A percentile compares a stretch with the other conserved stretches of the same genome.
Evolutionary conservation across 1,140 invertebrate genomes (phyloP).

Genomic region (Conus betulinus): DNA sequence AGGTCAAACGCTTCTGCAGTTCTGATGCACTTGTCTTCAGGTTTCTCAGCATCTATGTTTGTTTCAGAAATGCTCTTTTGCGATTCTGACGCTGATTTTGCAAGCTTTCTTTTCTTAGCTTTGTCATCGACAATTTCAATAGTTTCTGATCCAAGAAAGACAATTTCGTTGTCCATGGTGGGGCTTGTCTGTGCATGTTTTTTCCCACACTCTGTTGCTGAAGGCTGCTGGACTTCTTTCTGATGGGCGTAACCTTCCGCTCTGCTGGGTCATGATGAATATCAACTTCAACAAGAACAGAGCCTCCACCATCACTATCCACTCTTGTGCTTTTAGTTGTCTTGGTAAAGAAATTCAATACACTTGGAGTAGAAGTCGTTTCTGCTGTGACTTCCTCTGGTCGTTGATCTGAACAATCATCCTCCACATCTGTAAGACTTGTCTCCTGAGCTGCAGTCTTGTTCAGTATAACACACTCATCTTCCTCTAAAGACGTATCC

Average conservation of each 20-base stretch:
- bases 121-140: background rate
- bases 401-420: background rate
- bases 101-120: background rate
- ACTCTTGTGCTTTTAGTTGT: background rate
- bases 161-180: constrained; percentile 3
- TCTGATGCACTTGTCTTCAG: background rate
- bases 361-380: constrained; percentile 3
- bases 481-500: background rate
- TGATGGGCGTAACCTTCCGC: background rate
- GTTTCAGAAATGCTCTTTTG: background rate
- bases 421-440: background rate
- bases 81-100: background rate
- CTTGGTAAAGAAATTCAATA: constrained; percentile 23
- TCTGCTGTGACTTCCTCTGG: background rate
- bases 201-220: background rate
- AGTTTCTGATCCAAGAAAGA: constrained; percentile 31
- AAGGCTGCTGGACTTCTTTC: background rate
- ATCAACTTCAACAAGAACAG: constrained; percentile 17
- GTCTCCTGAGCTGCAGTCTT: background rate
- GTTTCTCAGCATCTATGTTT: background rate
- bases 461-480: background rate
- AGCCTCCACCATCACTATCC: background rate
- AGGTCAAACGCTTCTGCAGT: background rate
- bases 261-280: constrained; percentile 19
- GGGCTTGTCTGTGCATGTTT: no score